Evolutionary conservation across 2,888 invertebrate genomes (phyloP).

Genomic region (Nematopogon swammerdamellus): DNA sequence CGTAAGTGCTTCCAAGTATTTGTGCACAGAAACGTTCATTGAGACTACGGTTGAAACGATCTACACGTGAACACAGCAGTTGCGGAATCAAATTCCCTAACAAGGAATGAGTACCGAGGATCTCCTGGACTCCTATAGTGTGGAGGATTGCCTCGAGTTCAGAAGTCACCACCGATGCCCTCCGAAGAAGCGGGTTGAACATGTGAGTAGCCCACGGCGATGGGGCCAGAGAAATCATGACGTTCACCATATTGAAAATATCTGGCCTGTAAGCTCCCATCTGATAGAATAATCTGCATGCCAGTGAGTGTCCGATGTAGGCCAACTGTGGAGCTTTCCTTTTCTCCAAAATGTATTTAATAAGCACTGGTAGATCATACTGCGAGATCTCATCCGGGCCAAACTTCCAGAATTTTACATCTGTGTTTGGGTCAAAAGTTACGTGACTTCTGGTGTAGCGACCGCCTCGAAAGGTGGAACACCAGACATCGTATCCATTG

Average conservation of each 20-base stretch:
- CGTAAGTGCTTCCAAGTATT: background rate
- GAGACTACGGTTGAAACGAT: background rate
- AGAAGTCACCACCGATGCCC: background rate
- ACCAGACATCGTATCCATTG: slow-evolving; percentile 37
- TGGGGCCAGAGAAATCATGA: background rate
- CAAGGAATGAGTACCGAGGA: background rate
- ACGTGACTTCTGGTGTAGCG: slow-evolving; percentile 34
- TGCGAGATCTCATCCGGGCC: background rate
- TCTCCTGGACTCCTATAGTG: background rate
- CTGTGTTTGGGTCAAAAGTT: slow-evolving; percentile 3
- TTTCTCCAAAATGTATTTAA: background rate
- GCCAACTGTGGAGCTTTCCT: background rate
- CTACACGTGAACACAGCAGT: background rate
- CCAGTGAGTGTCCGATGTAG: background rate
- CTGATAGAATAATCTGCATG: background rate
- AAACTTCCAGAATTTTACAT: background rate
- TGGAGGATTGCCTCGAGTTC: background rate
- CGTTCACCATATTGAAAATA: background rate
- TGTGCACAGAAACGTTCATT: background rate
- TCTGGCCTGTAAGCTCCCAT: background rate
- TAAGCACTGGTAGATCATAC: background rate
- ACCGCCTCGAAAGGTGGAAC: slow-evolving; percentile 38
- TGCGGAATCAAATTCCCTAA: background rate
- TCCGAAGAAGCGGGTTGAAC: background rate
- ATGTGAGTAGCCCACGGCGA: background rate